Evolutionary conservation across 2,797 vertebrate species (phyloP).

Genomic region (Gymnocypris eckloni): DNA sequence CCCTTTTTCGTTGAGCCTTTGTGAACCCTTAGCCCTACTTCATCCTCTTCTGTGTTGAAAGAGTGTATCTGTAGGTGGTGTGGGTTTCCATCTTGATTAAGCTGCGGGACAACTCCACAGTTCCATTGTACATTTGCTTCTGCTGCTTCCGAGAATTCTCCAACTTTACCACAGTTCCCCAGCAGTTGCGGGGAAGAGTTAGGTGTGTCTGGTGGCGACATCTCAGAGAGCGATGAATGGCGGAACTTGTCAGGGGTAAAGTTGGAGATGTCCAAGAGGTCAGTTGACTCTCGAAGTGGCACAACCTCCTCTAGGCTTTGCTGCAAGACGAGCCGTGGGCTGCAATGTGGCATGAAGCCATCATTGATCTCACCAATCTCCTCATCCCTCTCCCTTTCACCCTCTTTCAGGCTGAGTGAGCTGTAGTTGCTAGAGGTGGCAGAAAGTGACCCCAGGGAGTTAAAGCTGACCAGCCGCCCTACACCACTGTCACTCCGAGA

Average conservation of each 20-base stretch:
- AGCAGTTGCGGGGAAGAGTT: slow-evolving; percentile 95
- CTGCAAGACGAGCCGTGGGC: slow-evolving; percentile 97
- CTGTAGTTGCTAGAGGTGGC: slow-evolving; percentile 97
- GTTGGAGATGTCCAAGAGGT: slow-evolving; percentile 99
- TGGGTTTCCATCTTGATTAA: slow-evolving; percentile 83
- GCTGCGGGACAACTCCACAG: slow-evolving; percentile 74
- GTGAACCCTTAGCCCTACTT: slow-evolving; percentile 68
- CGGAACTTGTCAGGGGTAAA: slow-evolving; percentile 99
- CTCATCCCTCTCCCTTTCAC: slow-evolving; percentile 93
- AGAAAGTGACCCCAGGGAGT: slow-evolving; percentile 95
- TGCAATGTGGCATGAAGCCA: slow-evolving; percentile 97
- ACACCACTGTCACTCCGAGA: slow-evolving; percentile 79
- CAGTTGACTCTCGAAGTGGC: slow-evolving; percentile 95
- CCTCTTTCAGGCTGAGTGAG: slow-evolving; percentile 95
- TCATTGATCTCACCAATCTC: slow-evolving; percentile 89
- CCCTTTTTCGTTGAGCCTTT: slow-evolving; percentile 56
- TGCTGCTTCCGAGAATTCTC: slow-evolving; percentile 88
- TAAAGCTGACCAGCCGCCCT: slow-evolving; percentile 93
- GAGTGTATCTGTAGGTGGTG: slow-evolving; percentile 94
- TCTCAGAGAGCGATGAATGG: slow-evolving; percentile 95
- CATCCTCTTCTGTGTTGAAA: slow-evolving; percentile 92
- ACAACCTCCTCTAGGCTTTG: slow-evolving; percentile 96
- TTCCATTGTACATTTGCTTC: slow-evolving; percentile 90
- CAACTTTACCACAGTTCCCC: slow-evolving; percentile 82
- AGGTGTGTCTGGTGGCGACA: slow-evolving; percentile 96